Base-by-base conservation (phyloP, 2,113 vertebrate species). In the Coreoperca whiteheadi region DNA sequence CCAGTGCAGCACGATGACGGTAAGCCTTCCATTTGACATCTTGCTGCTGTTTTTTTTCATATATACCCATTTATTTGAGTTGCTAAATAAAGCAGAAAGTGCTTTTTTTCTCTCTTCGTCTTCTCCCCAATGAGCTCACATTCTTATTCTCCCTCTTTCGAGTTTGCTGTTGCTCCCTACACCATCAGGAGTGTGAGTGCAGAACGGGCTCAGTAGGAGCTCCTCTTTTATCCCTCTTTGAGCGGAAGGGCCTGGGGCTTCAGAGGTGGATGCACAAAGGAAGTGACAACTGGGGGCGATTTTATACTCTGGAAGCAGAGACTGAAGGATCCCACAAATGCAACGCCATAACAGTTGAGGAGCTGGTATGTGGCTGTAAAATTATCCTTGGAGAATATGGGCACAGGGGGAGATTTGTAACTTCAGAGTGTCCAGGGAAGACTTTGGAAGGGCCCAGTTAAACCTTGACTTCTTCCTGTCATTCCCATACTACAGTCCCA, bases 171-270 rank as follows among this genome's bases (percentile, higher is more conserved):
- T 41, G 25, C n/a, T 82, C 34, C 18, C 15, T n/a, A 3, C 10
- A 23, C 32, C 69, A 76, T 72, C 46, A 66, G 81, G 70, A 48
- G 65, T 30, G 6, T 25, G 56, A 68, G 48, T 46, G 68, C 69
- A 75, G 59, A 25, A 81, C 71, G 57, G 37, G 39, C 63, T 75
- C 77, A 30, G 57, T 8, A 23, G 67, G 79, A 54, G 57, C 69
- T 72, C 41, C 10, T 41, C 9, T 80, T 84, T 86, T 74, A 84
- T 77, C 51, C 63, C 12, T 63, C 30, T 51, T 77, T 1, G 15
- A 82, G 43, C 88, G 86, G 53, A 86, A 79, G 66, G 34, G 68
- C 82, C 76, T 1, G 50, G 41, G 66, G 79, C 85, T 83, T 67
- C 64, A 34, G 79, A 77, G 41, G 56, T 60, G 32, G 78, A 81